A percentile compares a stretch with the other conserved stretches of the same genome.
Evolutionary conservation across 2,888 invertebrate genomes (phyloP).

Genomic region (Phrixothrix hirtus): DNA sequence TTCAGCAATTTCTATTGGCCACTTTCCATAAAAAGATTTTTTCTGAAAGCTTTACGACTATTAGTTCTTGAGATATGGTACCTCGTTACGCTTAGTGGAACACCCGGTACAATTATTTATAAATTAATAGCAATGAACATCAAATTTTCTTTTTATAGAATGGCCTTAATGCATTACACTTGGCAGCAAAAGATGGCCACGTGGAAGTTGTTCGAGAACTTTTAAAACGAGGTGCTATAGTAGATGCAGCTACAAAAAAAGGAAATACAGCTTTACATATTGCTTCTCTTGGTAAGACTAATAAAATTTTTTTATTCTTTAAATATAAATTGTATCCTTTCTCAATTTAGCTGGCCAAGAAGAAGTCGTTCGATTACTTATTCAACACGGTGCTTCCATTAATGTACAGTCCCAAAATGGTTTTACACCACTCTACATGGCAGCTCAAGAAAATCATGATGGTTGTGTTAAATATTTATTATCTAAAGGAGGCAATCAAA

Average conservation of each 20-base stretch:
- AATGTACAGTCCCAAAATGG: conserved; percentile 97
- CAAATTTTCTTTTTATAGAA: conserved; percentile 72
- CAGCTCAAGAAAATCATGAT: conserved; percentile 96
- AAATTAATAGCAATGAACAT: too few relatives aligned
- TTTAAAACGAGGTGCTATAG: conserved; percentile 85
- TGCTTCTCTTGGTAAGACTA: conserved; percentile 72
- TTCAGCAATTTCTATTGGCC: too few relatives aligned
- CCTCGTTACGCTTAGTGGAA: too few relatives aligned
- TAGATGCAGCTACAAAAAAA: conserved; percentile 97
- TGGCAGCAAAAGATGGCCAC: conserved; percentile 98
- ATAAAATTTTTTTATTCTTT: neutral
- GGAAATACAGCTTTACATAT: conserved; percentile 97
- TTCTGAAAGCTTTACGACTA: too few relatives aligned
- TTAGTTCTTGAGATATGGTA: too few relatives aligned
- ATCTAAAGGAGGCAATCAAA: conserved; percentile 93
- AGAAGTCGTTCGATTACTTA: conserved; percentile 87
- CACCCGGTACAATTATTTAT: too few relatives aligned
- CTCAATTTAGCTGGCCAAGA: conserved; percentile 97
- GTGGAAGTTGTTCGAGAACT: conserved; percentile 90
- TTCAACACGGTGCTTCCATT: conserved; percentile 89
- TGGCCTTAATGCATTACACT: conserved; percentile 94
- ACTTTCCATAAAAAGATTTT: too few relatives aligned
- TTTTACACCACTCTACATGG: conserved; percentile 98
- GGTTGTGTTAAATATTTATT: conserved; percentile 89
- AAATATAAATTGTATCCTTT: too few relatives aligned